Base-by-base conservation (phyloP, 1,140 invertebrate species). In the Augochlora pura region DNA sequence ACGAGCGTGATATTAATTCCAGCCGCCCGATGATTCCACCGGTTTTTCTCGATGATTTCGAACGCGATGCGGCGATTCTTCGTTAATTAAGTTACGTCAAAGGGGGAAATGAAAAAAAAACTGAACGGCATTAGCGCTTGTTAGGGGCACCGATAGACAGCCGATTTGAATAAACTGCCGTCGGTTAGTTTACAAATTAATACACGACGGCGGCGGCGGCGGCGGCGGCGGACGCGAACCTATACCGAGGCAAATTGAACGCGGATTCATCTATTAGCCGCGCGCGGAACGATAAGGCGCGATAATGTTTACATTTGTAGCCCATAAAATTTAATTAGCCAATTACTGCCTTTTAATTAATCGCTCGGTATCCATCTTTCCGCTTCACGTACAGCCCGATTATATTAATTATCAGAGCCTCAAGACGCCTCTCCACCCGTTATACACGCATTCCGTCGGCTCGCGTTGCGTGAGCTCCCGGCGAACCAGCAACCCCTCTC, bases 1-100 rank as follows among this genome's bases (percentile, higher is more conserved):
- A 49, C 32, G 18, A 71, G 46, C 46, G 65, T 42, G 54, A 66
- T 81, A 85, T 85, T 84, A 81, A 81, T 77, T 85, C 82, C 71
- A 72, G 12, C 9, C 7, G 27, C 64, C 42, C 39, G 64, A 62
- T 71, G 52, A 46, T 70, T 59, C 38, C 27, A 9, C 52, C 77
- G 42, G 60, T 69, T 72, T 82, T 65, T 18, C 60, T 18, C 38
- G 23, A 0, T 46, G 7, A 54, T 64, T 32, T 38, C n/a, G 39
- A 57, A n/a, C 21, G 10, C 25, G 12, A 6, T 18, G 18, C 18
- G 42, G 7, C 38, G n/a, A 9, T 32, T 42, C 5, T 16, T 39
- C 18, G 23, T 60, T 49, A 60, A 66, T 42, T 66, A 54, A 14
- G 12, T 10, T 32, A 2, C n/a, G 42, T 67, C 38, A 7, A 38